Base-by-base conservation (phyloP, 2,888 invertebrate species). In the Theretra japonica region DNA sequence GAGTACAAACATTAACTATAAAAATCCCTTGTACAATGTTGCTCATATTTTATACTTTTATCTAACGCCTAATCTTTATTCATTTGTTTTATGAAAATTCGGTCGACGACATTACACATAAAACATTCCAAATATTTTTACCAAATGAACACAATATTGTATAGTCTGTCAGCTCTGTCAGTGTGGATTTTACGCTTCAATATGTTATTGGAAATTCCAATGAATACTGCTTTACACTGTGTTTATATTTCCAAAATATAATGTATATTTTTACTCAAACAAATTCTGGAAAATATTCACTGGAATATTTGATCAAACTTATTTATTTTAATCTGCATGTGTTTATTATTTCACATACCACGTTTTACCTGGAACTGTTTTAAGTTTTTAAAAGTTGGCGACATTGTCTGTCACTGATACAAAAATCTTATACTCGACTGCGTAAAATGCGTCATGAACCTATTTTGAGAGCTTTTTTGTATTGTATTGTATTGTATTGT, bases 1-100 rank as follows among this genome's bases (percentile, higher is more conserved):
- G n/a, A n/a, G n/a, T n/a, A 59, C 62, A 62, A 48, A 65, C 65
- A 65, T 23, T 65, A 23, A 60, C 30, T 60, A 60, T 60, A 60
- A 65, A 62, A 65, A 65, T 65, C 23, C 41, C 48, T 65, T 62
- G 33, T 21, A 62, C 33, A 21, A 41, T 62, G 41, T 62, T 48
- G 65, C 21, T 48, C 41, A 25, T 48, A 65, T 65, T 41, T 65
- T 65, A 23, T 41, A 48, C 15, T 48, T 48, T 65, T 65, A 65
- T 65, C 48, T 65, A 48, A 65, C 23, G 15, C 48, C 17, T 65
- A 65, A 65, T 65, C 41, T 65, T 21, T n/a, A 15, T 41, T 41
- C 41, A 69, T 69, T 69, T 56, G 28, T 30, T 69, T 53, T 69
- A 30, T 33, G 28, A 41, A 41, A 41, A 21, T 48, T 57, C 41